Conservation (phyloP, 1,140 invertebrate species). For the Brachionus calyciflorus region DNA sequence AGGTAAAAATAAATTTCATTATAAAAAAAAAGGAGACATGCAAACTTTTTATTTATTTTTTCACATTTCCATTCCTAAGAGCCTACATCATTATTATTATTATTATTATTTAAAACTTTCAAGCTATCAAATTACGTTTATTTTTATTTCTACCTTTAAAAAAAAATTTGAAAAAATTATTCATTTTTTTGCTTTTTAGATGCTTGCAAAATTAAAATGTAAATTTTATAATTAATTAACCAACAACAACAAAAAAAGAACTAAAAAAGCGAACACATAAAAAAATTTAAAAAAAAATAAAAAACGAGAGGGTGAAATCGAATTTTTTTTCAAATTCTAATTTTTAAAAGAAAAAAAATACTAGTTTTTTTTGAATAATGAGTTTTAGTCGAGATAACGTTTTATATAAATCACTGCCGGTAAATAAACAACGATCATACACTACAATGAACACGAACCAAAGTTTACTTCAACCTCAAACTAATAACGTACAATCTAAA, state of each 20-base stretch:
- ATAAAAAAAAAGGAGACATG: too few species aligned
- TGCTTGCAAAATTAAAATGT: constrained; percentile 30
- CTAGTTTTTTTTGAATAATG: background rate
- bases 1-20: too few species aligned
- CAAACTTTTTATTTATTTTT: too few species aligned
- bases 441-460: too few species aligned
- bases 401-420: constrained; percentile 21
- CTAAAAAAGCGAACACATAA: background rate
- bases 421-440: background rate
- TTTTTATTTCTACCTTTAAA: background rate
- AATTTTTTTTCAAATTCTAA: too few species aligned
- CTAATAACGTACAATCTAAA: background rate
- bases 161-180: background rate
- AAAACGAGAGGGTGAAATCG: too few species aligned
- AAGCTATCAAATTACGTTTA: background rate
- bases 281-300: too few species aligned
- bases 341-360: background rate
- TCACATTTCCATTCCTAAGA: too few species aligned
- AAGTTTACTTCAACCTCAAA: too few species aligned
- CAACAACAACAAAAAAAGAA: background rate
- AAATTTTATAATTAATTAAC: constrained; percentile 41
- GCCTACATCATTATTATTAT: too few species aligned
- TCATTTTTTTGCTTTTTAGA: constrained; percentile 20
- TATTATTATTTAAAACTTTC: background rate
- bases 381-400: constrained; percentile 30